Conservation (phyloP, 2,888 invertebrate species). For the Limnephilus marmoratus region DNA sequence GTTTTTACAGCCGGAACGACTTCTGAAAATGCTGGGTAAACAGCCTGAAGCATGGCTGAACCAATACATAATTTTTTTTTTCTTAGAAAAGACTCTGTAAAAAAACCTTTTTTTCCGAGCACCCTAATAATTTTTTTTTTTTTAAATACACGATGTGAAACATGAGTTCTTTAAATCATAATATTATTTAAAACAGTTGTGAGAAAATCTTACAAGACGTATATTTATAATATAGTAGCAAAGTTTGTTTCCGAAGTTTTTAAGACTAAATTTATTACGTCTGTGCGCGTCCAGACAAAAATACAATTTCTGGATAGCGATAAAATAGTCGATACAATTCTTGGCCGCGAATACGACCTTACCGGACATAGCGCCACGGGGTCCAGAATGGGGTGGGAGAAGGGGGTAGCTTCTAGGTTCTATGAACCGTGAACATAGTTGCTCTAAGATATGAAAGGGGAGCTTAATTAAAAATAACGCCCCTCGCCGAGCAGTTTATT, state of each 20-base stretch:
- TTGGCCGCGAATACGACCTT: constrained; percentile 2
- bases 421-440: neutral
- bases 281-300: neutral
- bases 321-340: neutral
- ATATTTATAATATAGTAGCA: too few relatives aligned
- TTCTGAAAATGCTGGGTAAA: too few relatives aligned
- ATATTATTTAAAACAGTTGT: neutral
- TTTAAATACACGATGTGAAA: neutral
- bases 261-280: neutral
- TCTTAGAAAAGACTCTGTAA: neutral
- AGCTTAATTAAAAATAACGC: neutral
- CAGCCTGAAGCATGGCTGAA: neutral
- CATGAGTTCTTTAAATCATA: neutral
- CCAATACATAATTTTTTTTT: neutral
- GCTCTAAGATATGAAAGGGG: neutral
- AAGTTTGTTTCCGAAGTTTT: neutral
- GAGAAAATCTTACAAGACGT: neutral
- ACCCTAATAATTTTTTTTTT: neutral
- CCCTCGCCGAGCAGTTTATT: constrained; percentile 31
- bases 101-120: neutral
- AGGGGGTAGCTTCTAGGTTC: neutral
- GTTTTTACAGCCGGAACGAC: neutral
- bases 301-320: neutral
- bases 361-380: neutral
- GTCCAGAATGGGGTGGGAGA: neutral